Evolutionary conservation across 2,113 vertebrate species (phyloP).

Genomic region (Pandion haliaetus): DNA sequence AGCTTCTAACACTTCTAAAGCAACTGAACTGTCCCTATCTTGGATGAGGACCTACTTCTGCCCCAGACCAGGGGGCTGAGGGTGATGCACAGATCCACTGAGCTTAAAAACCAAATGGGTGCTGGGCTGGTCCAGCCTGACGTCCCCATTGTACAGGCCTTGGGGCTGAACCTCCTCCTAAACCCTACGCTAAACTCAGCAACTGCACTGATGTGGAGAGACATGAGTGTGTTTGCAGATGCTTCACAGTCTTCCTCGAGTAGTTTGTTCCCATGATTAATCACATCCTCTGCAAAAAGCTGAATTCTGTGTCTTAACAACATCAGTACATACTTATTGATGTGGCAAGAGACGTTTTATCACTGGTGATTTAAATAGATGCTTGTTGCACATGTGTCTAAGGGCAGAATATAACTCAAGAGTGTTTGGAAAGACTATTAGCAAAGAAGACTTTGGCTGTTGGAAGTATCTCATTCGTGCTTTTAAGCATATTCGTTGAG

Average conservation of each 20-base stretch:
- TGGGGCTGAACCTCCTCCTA: background rate
- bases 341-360: background rate
- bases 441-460: background rate
- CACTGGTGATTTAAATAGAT: background rate
- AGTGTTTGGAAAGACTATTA: background rate
- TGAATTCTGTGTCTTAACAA: background rate
- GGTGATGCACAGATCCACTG: background rate
- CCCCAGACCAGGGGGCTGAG: background rate
- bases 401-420: background rate
- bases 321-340: background rate
- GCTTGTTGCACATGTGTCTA: background rate
- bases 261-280: background rate
- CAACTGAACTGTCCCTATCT: background rate
- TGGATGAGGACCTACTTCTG: background rate
- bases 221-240: background rate
- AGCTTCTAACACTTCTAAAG: background rate
- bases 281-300: background rate
- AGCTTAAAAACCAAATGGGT: background rate
- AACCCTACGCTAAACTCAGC: background rate
- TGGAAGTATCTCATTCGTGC: background rate
- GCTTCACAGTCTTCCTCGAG: background rate
- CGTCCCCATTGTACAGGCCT: background rate
- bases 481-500: background rate
- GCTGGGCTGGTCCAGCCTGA: background rate
- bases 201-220: background rate